These are phyloP conservation scores for Acromyrmex echinatior DNA, from an alignment of 1,140 invertebrate species.

Conservation along the genomic window DNA sequence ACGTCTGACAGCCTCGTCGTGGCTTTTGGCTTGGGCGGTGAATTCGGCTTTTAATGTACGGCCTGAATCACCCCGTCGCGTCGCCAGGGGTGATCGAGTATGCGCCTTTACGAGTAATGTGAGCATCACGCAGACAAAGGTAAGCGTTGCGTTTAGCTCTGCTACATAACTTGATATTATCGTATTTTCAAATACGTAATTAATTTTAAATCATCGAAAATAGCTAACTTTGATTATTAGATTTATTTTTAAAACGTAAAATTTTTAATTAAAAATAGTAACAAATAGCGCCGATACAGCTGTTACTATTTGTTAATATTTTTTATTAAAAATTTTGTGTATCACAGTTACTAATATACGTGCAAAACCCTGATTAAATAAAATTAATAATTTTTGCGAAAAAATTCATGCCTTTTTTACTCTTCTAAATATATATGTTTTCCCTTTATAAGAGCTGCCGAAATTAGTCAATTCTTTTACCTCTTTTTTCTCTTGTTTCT, in stretches of 20 bases:
- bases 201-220: neutral
- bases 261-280: no score
- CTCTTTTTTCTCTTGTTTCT: neutral
- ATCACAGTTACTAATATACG: no score
- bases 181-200: neutral
- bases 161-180: neutral
- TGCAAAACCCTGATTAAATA: no score
- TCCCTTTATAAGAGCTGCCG: no score
- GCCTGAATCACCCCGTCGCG: slow-evolving; percentile 25
- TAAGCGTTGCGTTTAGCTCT: slow-evolving; percentile 15
- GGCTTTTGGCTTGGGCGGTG: slow-evolving; percentile 44
- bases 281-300: no score
- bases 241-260: neutral
- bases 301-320: no score
- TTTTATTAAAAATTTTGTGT: no score
- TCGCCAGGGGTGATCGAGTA: slow-evolving; percentile 49
- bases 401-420: no score
- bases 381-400: no score
- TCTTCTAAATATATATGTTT: no score
- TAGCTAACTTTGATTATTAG: neutral
- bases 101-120: slow-evolving; percentile 26
- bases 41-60: slow-evolving; percentile 60
- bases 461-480: neutral
- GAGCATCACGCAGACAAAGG: slow-evolving; percentile 14
- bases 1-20: slow-evolving; percentile 27